Conservation (phyloP, 2,888 invertebrate genomes). For the Andrena fulva region DNA sequence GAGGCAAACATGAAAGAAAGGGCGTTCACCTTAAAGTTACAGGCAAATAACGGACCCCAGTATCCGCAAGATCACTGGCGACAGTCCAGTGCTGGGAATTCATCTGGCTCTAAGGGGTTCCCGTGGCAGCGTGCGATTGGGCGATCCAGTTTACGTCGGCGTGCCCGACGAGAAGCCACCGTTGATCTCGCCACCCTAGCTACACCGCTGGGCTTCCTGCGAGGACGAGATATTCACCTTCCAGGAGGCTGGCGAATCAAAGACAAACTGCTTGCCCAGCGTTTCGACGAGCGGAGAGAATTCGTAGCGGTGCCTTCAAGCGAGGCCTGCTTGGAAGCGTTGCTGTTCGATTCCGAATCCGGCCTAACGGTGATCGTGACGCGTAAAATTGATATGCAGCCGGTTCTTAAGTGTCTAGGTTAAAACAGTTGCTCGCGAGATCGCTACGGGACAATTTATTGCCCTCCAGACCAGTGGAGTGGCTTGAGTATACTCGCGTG, state of each 20-base stretch:
- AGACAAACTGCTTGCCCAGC: neutral
- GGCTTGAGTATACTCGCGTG: neutral
- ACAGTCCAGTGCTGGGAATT: slow-evolving; percentile 86
- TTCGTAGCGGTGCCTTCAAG: slow-evolving; percentile 14
- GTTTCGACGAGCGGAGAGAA: neutral
- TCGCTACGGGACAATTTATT: neutral
- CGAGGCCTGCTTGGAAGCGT: neutral
- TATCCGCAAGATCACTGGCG: slow-evolving; percentile 77
- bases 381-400: neutral
- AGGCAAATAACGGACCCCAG: slow-evolving; percentile 83
- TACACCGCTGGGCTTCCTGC: slow-evolving; percentile 82
- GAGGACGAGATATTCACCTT: slow-evolving; percentile 68
- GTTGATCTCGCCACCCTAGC: slow-evolving; percentile 78
- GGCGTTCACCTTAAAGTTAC: slow-evolving; percentile 83
- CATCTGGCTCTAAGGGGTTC: slow-evolving; percentile 85
- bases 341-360: neutral
- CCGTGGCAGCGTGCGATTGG: slow-evolving; percentile 83
- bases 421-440: neutral
- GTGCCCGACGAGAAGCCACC: slow-evolving; percentile 74
- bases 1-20: neutral
- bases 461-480: neutral
- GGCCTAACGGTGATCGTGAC: slow-evolving; percentile 1
- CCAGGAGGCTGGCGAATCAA: slow-evolving; percentile 1
- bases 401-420: neutral
- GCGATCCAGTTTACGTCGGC: slow-evolving; percentile 86